Percentiles rank a stretch among this genome's conserved stretches.
phyloP scores from a whole-genome alignment of 1,140 invertebrate species.

The Tetraneura akinire region DNA sequence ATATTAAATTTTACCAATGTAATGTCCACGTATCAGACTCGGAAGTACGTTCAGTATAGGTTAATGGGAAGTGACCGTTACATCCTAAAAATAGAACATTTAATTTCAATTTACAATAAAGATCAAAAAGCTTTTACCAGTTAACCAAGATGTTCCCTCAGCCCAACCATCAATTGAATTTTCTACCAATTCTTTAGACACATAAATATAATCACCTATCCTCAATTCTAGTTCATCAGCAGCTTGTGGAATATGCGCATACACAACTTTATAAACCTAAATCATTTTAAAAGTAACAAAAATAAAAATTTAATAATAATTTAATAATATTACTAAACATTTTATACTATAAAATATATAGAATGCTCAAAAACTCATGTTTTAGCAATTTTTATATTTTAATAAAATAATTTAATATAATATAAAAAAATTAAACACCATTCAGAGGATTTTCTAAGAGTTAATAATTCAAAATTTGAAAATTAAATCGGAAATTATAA shows the following conservation, averaged over 20 bases:
- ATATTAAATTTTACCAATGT: conserved; percentile 63
- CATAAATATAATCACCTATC: conserved; percentile 82
- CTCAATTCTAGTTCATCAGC: conserved; percentile 82
- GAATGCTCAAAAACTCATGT: no score
- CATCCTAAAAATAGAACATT: conserved; percentile 56
- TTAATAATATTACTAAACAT: no score
- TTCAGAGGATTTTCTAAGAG: no score
- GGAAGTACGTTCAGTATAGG: conserved; percentile 78
- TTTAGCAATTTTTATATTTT: no score
- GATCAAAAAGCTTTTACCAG: conserved; percentile 63
- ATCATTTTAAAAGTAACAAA: no score
- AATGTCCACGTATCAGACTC: conserved; percentile 90
- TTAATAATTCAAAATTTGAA: no score
- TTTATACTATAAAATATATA: no score
- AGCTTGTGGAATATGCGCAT: conserved; percentile 74
- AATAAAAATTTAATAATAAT: no score
- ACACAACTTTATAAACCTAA: conserved; percentile 78
- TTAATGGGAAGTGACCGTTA: conserved; percentile 75
- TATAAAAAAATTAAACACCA: no score
- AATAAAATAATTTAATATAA: no score
- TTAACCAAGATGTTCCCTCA: conserved; percentile 83
- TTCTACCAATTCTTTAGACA: conserved; percentile 72
- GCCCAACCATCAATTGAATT: conserved; percentile 82
- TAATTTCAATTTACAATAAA: not conserved
- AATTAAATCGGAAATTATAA: no score